Base-by-base conservation (phyloP, 1,140 invertebrate species). In the Metaphire vulgaris region DNA sequence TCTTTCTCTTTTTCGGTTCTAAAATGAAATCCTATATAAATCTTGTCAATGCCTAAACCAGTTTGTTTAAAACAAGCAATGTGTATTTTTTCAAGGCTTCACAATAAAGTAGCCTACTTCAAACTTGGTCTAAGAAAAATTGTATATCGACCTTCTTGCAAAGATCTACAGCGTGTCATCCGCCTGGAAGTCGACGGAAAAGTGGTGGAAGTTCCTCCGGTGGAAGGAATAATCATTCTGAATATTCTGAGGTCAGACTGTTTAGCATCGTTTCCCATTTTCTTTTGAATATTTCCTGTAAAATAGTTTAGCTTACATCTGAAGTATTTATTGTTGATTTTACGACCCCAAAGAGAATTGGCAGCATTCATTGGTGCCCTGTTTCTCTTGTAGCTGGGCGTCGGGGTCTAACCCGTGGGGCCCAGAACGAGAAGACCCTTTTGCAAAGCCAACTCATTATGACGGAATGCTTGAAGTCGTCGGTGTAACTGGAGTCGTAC, bases 341-440 rank as follows among this genome's bases (percentile, higher is more conserved):
- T n/a, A n/a, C n/a, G n/a, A n/a, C n/a, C n/a, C n/a, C n/a, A n/a
- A n/a, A n/a, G n/a, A n/a, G n/a, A n/a, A n/a, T n/a, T n/a, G n/a
- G n/a, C n/a, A n/a, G n/a, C n/a, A n/a, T n/a, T n/a, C n/a, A n/a
- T n/a, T n/a, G n/a, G n/a, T n/a, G n/a, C n/a, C n/a, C n/a, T n/a
- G n/a, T n/a, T n/a, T n/a, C n/a, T n/a, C 21, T 56, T 56, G 41
- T 81, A 97, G 95, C 88, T 99, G 97, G 97, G 97, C 96, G 72
- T 97, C 95, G 70, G 97, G 97, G 77, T 96, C 97, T 34, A 99
- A 99, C 90, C 96, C 97, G 26, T 99, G 97, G 97, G 97, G 97
- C 76, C 93, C 93, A 69, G 96, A 98, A 85, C 95, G 94, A 87
- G 97, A 99, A 86, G 96, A 98, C 88, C 92, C 94, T 85, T 99